Base-by-base conservation (phyloP, 1,140 invertebrate genomes). In the Ctenoplectra terminalis region DNA sequence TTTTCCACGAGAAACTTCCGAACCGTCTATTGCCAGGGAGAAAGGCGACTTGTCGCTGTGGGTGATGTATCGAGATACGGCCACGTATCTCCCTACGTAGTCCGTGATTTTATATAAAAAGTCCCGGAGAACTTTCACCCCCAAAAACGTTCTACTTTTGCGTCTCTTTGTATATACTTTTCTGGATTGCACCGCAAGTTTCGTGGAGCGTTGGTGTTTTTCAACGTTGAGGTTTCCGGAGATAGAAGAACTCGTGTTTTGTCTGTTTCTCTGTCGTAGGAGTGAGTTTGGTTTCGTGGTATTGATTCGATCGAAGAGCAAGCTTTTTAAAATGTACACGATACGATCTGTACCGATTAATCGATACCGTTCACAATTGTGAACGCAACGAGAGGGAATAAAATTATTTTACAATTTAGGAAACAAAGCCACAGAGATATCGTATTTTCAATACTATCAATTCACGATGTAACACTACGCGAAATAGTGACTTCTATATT, bases 11-110 rank as follows among this genome's bases (percentile, higher is more conserved):
- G 6, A 20, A 60, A 60, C 58, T 60, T 60, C 29, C 11, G 26
- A 26, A 5, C 56, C 26, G 58, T 60, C 60, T 40, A 37, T 40
- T 11, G 34, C 34, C 20, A 40, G 1, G 37, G 11, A 31, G 50
- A 26, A 43, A 56, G 9, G 26, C 40, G 29, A 31, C 40, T 60
- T 60, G 26, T 60, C 40, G 43, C 26, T 11, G 50, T 9, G 40
- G 71, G 17, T 73, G 52, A 61, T 73, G 54, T 43, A 73, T 60
- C 71, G 54, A n/a, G 71, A 46, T 73, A 60, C 71, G 52, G 17
- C 50, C 23, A 34, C 69, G n/a, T 58, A 58, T 73, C 71, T 58
- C 40, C 52, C 5, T 40, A 26, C 15, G 17, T 29, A 9, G n/a
- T 13, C n/a, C 17, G 15, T 23, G 52, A 56, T 56, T 71, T 71